Percentiles rank a stretch among this genome's conserved stretches.
phyloP scores from a whole-genome alignment of 2,797 vertebrate genomes.

The Pogoniulus pusillus region DNA sequence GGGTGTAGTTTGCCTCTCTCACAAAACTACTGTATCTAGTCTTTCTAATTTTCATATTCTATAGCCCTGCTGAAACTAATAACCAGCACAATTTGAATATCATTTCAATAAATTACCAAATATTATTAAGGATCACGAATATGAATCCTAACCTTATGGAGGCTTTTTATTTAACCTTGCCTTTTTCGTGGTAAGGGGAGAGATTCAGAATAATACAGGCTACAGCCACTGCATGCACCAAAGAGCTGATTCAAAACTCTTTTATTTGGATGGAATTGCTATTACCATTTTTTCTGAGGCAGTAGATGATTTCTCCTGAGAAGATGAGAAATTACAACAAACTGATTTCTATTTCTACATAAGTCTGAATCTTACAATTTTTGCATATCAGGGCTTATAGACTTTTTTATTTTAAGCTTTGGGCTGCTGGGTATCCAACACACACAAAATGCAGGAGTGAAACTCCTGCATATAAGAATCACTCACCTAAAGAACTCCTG shows the following conservation, averaged over 20 bases:
- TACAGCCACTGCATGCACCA: not conserved
- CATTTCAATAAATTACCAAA: not conserved
- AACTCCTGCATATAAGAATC: not conserved
- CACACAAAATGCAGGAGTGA: not conserved
- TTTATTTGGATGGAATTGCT: not conserved
- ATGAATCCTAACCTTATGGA: not conserved
- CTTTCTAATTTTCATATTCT: not conserved
- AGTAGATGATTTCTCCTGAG: not conserved
- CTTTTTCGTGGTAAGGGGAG: not conserved
- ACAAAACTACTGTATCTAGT: not conserved
- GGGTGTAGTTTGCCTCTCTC: not conserved
- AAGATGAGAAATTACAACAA: not conserved
- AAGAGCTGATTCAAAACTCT: not conserved
- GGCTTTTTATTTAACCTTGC: not conserved
- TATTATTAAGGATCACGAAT: not conserved
- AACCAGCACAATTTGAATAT: not conserved
- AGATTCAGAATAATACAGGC: not conserved
- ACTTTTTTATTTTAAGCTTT: not conserved
- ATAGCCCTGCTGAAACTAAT: not conserved
- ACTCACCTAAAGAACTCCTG: not conserved
- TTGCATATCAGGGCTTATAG: not conserved
- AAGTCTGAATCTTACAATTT: not conserved
- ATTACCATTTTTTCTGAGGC: not conserved
- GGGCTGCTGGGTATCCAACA: not conserved
- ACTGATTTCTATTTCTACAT: not conserved